Conservation (phyloP, 2,888 invertebrate species). For the Strigamia crassipes region DNA sequence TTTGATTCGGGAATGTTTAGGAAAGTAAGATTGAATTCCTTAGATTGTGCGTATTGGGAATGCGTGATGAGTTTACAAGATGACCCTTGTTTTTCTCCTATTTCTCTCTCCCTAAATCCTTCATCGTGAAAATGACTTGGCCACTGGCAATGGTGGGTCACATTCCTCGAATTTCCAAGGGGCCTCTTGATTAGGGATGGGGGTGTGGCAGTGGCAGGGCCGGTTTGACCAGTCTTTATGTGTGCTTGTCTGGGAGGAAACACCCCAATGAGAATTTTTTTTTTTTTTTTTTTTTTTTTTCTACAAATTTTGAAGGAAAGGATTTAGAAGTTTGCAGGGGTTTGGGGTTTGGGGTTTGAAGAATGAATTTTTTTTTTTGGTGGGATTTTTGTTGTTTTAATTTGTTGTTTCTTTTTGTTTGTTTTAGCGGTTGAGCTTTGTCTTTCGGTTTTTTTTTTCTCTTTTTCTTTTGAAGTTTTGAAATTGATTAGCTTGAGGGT, state of each 20-base stretch:
- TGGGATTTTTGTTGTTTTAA: background rate
- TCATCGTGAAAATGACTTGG: conserved; percentile 13
- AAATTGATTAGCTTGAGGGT: conserved; percentile 14
- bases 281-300: background rate
- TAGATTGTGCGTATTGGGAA: background rate
- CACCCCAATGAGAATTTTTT: background rate
- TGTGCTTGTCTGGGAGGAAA: conserved; percentile 19
- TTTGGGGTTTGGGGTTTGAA: background rate
- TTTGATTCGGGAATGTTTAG: background rate
- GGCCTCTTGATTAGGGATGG: conserved; percentile 24
- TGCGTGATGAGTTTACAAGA: background rate
- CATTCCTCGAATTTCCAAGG: conserved; percentile 32
- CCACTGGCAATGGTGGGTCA: conserved; percentile 28
- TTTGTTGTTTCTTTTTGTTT: background rate
- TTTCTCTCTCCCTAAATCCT: background rate
- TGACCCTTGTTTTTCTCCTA: conserved; percentile 25
- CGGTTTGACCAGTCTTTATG: conserved; percentile 35
- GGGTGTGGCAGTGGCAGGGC: conserved; percentile 32
- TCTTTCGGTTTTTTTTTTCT: background rate
- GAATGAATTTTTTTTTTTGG: background rate
- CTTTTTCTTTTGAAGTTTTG: background rate
- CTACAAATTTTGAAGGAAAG: too few species aligned
- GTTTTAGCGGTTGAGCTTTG: background rate
- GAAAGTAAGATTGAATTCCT: background rate
- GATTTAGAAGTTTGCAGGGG: background rate